Evolutionary conservation across 2,797 vertebrate genomes (phyloP), one percentile per base, ranked within the genome.

Genomic region (Dendrocincla tyrannina): DNA sequence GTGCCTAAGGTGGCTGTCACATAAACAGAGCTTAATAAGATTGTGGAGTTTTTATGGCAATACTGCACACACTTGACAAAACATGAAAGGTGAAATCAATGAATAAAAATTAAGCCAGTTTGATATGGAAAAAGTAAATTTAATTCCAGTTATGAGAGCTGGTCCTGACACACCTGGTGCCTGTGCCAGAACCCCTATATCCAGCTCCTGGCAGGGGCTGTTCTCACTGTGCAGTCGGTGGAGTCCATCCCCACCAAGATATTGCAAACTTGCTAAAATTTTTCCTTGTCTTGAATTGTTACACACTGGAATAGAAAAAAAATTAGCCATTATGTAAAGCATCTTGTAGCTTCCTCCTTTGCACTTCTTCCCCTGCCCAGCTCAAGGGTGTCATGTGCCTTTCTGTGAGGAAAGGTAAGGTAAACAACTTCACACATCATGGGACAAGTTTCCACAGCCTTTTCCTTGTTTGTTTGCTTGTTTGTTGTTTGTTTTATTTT

Each of bases 301-400:
- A 30, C 8, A n/a, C 10, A 5, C 1, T 30, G 22, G 5, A 23
- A 72, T 76, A 70, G 15, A 69, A 6, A 20, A 67, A 47, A 33
- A 68, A 44, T 5, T 10, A 8, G 3, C 15, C 11, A 12, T 44
- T 92, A 12, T 20, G 27, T 83, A 30, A 33, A 80, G 33, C 3
- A 1, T 77, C 44, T 67, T 47, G 15, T 67, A 77, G 74, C 68
- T 90, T 94, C 90, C 83, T 85, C 44, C 44, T 89, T 76, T 77
- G 44, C 17, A 37, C 28, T 70, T 32, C 11, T 80, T 82, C 76
- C n/a, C 27, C 5, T 46, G 37, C 46, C 47, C 35, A 79, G 74
- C 49, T 13, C 18, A 49, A 85, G 30, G n/a, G 13, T 58, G 8
- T 93, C 82, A 94, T 46, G 44, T 80, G 68, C 30, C 15, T 82